Evolutionary conservation across 1,140 invertebrate genomes (phyloP), one percentile per base, ranked within the genome.

Genomic region (Drosophila miranda): DNA sequence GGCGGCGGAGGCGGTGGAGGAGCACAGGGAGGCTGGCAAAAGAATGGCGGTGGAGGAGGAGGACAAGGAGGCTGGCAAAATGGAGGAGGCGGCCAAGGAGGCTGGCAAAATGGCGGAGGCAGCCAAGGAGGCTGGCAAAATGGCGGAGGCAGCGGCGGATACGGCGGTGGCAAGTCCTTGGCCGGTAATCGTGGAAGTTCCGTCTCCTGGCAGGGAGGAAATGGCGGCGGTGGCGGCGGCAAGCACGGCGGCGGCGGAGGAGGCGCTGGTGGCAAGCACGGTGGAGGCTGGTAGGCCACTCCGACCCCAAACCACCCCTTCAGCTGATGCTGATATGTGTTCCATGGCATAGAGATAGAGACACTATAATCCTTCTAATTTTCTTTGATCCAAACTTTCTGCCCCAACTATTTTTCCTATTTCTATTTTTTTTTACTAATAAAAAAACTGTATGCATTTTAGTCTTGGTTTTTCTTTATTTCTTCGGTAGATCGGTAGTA

Each of bases 131-230:
- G 44, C 23, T 34, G 44, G 1, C 48, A 46, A 6, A 56, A 54
- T 45, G 64, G 59, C 23, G 61, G 57, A 28, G 46, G 49, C 28
- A 57, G 64, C n/a, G 53, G 57, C 21, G 68, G 68, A 49, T 52
- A 68, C n/a, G 67, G 71, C 38, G 72, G 69, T 30, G 63, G 77
- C 55, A 79, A 64, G 14, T 79, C 76, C 19, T 26, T 79, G 46
- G 76, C 76, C 49, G 76, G 76, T 26, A 79, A 79, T 30, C 76
- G 76, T 9, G 76, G 76, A 46, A 75, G 63, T 46, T 64, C 76
- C 9, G 45, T 80, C 0, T 79, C 76, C 70, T 80, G 77, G 64
- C 66, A 68, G 43, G 63, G 66, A 6, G 51, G 50, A 11, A 68
- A 55, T 26, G 45, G 67, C 3, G 60, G 49, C 6, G 51, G 59